Conservation (phyloP, 2,113 vertebrate species). For the Sakesphorus luctuosus region DNA sequence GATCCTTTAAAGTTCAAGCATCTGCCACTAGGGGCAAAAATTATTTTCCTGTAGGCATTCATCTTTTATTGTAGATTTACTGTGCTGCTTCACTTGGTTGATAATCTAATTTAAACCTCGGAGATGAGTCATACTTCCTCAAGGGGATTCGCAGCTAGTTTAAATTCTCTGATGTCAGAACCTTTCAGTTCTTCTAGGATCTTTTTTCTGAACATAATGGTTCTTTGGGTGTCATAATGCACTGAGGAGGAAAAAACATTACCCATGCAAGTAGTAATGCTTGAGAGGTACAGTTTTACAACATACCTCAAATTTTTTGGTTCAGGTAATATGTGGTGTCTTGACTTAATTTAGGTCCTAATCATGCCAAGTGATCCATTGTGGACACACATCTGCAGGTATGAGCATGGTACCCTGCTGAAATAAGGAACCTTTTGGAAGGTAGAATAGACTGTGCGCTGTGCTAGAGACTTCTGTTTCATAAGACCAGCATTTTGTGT, state of each 20-base stretch:
- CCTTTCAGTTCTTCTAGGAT: conserved; percentile 34
- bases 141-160: conserved; percentile 65
- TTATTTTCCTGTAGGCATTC: conserved; percentile 70
- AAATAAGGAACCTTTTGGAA: background rate
- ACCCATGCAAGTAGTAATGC: background rate
- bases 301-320: background rate
- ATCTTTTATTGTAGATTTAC: conserved; percentile 59
- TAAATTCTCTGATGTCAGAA: conserved; percentile 59
- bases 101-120: conserved; percentile 71
- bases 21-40: conserved; percentile 74
- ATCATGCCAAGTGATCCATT: background rate
- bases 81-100: conserved; percentile 39
- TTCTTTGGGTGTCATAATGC: background rate
- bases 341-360: background rate
- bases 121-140: conserved; percentile 67
- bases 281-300: background rate
- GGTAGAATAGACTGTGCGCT: background rate
- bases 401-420: rapidly evolving
- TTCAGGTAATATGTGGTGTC: background rate
- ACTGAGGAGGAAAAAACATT: background rate
- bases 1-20: conserved; percentile 72
- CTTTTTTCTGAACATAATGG: background rate
- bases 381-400: background rate
- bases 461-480: background rate
- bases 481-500: background rate